Percentiles rank a stretch among this genome's conserved stretches.
These are phyloP conservation scores for Conomelus anceps DNA, from an alignment of 2,888 invertebrate species.

Conservation along the genomic window DNA sequence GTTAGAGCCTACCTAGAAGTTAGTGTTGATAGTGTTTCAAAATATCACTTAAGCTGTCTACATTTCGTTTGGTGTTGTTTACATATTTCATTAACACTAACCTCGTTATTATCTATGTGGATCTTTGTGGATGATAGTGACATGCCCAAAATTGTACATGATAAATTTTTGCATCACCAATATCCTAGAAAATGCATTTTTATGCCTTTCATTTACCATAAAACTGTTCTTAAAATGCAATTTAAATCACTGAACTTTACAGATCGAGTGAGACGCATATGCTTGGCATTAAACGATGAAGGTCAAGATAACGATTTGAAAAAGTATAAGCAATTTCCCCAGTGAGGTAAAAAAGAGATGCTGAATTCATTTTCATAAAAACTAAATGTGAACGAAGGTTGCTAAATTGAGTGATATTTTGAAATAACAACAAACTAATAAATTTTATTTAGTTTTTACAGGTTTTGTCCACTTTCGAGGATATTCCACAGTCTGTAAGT, in stretches of 20 bases:
- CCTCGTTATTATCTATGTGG: no score
- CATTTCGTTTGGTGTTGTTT: no score
- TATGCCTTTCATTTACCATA: neutral
- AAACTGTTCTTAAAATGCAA: neutral
- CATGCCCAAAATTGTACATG: neutral
- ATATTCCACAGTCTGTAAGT: neutral
- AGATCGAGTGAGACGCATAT: neutral
- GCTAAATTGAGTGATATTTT: neutral
- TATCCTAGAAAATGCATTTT: neutral
- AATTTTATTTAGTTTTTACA: slow-evolving; percentile 7
- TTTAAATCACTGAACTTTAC: neutral
- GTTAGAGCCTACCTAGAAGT: no score
- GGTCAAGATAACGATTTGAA: neutral
- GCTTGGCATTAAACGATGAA: neutral
- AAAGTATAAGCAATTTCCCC: neutral
- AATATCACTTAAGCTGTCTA: neutral
- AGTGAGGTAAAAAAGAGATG: neutral
- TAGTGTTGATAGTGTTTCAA: neutral
- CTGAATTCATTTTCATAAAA: neutral
- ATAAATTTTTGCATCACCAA: neutral
- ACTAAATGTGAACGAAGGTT: neutral
- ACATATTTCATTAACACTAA: no score
- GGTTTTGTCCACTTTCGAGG: neutral
- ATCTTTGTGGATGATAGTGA: neutral
- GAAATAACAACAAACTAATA: neutral